Base-by-base conservation (phyloP, 1,140 invertebrate genomes). In the Leptinotarsa texana region DNA sequence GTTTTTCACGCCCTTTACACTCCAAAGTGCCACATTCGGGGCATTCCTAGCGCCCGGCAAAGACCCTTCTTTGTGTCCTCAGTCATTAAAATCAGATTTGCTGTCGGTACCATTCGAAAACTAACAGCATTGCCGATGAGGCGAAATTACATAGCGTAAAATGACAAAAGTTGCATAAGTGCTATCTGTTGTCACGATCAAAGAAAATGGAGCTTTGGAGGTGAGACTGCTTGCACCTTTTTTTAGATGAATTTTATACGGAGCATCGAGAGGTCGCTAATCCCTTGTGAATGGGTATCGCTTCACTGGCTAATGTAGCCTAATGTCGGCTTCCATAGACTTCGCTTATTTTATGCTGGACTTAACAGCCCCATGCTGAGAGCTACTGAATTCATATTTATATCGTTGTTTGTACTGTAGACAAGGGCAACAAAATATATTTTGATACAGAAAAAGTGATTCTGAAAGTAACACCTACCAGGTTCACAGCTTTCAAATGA, bases 291-390 rank as follows among this genome's bases (percentile, higher is more conserved):
- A 79, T 72, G 72, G 75, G 74, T 72, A 77, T 75, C 74, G 78
- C 75, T 79, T 72, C 65, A 71, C n/a, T 77, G 75, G 75, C n/a
- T 79, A 79, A 79, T 79, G 77, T 73, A 74, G 77, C 75, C 75
- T 77, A 77, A 77, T 79, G 77, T 75, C 74, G 75, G 77, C 76
- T 75, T 74, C 73, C 72, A 69, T 68, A 65, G 70, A 62, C 27
- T 61, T 66, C 74, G 68, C 70, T 68, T 76, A 75, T 77, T 79
- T 77, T 75, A 79, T 67, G 72, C 69, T 63, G 70, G 27, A 51
- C 51, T 75, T 72, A 78, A 62, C 63, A 72, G 74, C 66, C 73
- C 72, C 78, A 75, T 69, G 75, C 68, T 68, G 78, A 69, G 63
- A 74, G 69, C 74, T 74, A 77, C 78, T 77, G 76, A 65, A 65